These are phyloP conservation scores for Euphydryas editha DNA, from an alignment of 2,888 invertebrate genomes.

Conservation along the genomic window DNA sequence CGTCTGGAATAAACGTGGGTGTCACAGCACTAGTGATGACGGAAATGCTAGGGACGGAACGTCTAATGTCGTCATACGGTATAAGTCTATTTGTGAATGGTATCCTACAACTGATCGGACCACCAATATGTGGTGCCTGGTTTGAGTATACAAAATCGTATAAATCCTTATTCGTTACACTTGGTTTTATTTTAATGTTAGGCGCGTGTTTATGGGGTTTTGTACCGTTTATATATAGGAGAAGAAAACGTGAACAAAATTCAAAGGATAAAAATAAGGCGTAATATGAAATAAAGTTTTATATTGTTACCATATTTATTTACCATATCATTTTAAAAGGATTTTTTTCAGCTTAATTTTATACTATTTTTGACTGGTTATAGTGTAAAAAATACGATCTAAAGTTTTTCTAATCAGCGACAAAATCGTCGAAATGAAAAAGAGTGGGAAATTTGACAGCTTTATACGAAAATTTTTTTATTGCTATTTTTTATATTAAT, in stretches of 20 bases:
- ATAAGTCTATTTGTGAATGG: constrained; percentile 94
- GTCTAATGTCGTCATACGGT: constrained; percentile 93
- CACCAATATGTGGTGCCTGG: constrained; percentile 91
- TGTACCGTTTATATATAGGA: constrained; percentile 87
- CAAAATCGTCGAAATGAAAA: neutral
- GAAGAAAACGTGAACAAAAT: constrained; percentile 54
- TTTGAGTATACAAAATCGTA: constrained; percentile 86
- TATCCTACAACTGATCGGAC: constrained; percentile 90
- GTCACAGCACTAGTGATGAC: constrained; percentile 95
- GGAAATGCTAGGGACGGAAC: constrained; percentile 92
- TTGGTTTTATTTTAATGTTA: constrained; percentile 88
- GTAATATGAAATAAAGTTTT: constrained; percentile 1
- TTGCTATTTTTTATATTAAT: neutral
- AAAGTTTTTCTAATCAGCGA: neutral
- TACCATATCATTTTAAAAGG: neutral
- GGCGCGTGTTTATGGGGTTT: constrained; percentile 90
- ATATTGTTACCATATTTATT: neutral
- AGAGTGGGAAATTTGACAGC: neutral
- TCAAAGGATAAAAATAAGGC: constrained; percentile 35
- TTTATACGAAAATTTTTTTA: neutral
- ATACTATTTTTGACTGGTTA: neutral
- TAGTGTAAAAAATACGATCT: neutral
- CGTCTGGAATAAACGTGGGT: constrained; percentile 93
- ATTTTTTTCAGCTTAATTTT: neutral
- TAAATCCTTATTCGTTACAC: constrained; percentile 87